Evolutionary conservation across 1,140 invertebrate species (phyloP), one percentile per base, ranked within the genome.

Genomic region (Gerris buenoi): DNA sequence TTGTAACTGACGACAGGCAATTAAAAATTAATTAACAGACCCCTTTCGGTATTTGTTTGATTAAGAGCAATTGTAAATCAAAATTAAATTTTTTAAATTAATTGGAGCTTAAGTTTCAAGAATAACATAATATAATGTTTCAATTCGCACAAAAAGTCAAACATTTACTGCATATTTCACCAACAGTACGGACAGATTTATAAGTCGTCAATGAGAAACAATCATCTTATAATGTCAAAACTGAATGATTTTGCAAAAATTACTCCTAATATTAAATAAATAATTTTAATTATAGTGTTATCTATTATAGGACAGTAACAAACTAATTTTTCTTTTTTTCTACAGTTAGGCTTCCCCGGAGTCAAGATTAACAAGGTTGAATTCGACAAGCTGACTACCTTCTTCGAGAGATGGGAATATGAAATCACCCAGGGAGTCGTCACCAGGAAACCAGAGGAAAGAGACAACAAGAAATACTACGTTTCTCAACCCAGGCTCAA

Each of bases 361-460:
- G 79, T 90, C 18, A 82, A 82, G 69, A 80, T 90, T 67, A 81
- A 85, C 67, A 81, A 81, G 29, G 79, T 89, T 2, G 73, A 76
- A 2, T 79, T 86, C 1, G 84, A 64, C 67, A 65, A 68, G 25
- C 33, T 68, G 1, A 13, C 59, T 18, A 68, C 67, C 2, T 68
- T 64, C 57, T 68, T 68, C 57, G 67, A 68, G 58, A 65, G 23
- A 25, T 68, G 27, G 27, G 57, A 64, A 18, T 68, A 65, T 46
- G 57, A 64, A 63, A 46, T 65, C 28, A 64, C 63, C 2, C 64
- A 68, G 25, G 63, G 23, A 2, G 22, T 68, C 62, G 78, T 86
- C 29, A 84, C 83, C 70, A 83, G 87, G 71, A 71, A 86, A 22
- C 82, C 87, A 68, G 81, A 88, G 28, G 84, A 80, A 72, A 86